These are phyloP conservation scores for Australoheros facetus DNA, from an alignment of 2,797 vertebrate genomes.

Conservation along the genomic window DNA sequence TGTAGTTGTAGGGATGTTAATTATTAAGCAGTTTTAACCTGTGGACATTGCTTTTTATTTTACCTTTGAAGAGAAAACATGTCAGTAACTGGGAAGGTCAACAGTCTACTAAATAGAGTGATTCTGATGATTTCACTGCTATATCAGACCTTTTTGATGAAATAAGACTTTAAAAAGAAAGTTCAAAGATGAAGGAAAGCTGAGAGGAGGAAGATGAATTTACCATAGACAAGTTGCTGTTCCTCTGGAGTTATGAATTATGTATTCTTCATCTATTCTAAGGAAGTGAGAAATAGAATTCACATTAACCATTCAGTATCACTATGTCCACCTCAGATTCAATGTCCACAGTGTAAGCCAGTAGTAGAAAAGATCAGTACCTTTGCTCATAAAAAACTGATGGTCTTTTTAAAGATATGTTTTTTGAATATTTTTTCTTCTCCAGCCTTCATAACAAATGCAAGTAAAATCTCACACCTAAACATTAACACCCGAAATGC, in stretches of 20 bases:
- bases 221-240: conserved; percentile 80
- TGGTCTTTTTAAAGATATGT: conserved; percentile 69
- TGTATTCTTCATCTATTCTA: conserved; percentile 78
- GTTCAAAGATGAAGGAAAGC: conserved; percentile 51
- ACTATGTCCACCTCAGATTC: conserved; percentile 66
- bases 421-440: conserved; percentile 51
- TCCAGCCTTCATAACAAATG: conserved; percentile 26
- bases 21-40: conserved; percentile 39
- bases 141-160: conserved; percentile 75
- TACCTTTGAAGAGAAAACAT: conserved; percentile 47
- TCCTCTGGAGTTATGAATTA: conserved; percentile 82
- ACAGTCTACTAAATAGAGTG: conserved; percentile 42
- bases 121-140: conserved; percentile 77
- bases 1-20: background rate
- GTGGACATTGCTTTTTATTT: conserved; percentile 20
- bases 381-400: conserved; percentile 57
- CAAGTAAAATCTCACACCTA: conserved; percentile 33
- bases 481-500: conserved; percentile 33
- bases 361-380: conserved; percentile 46
- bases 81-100: conserved; percentile 52
- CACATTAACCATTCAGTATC: conserved; percentile 76
- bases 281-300: conserved; percentile 81
- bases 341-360: conserved; percentile 37
- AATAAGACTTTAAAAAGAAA: conserved; percentile 68
- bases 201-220: conserved; percentile 72